Percentiles rank a stretch among this genome's conserved stretches.
These are phyloP conservation scores for Disparrhopalites patrizii DNA, from an alignment of 2,888 invertebrate species.

Conservation along the genomic window DNA sequence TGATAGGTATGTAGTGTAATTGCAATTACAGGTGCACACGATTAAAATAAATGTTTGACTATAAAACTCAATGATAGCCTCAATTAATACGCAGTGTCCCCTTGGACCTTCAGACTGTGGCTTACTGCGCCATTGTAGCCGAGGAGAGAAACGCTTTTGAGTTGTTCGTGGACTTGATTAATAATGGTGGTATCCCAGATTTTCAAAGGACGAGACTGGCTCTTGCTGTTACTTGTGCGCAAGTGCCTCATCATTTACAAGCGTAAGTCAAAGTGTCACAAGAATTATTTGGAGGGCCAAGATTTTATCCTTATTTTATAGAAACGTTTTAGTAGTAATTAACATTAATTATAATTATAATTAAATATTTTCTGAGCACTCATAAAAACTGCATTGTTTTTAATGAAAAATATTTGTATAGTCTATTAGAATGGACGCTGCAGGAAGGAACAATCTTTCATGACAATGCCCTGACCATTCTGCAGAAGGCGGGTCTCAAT, in stretches of 20 bases:
- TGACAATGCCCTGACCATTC: neutral
- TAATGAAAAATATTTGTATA: neutral
- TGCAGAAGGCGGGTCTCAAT: neutral
- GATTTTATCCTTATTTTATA: no score
- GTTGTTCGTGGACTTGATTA: conserved; percentile 23
- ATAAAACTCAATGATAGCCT: neutral
- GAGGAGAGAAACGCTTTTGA: conserved; percentile 24
- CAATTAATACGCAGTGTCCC: conserved; percentile 7
- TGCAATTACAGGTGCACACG: neutral
- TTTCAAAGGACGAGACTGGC: conserved; percentile 14
- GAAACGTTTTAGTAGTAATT: no score
- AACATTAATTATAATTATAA: no score
- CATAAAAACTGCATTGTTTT: neutral
- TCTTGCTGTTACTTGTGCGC: conserved; percentile 30
- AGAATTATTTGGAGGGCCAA: no score
- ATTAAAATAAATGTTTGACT: no score
- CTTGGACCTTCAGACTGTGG: conserved; percentile 24
- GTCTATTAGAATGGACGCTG: conserved; percentile 25
- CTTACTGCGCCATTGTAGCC: conserved; percentile 33
- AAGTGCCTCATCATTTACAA: neutral
- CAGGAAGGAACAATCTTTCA: neutral
- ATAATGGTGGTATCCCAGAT: neutral
- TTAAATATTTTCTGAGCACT: no score
- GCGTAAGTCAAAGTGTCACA: no score
- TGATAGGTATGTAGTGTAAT: neutral